Evolutionary conservation across 2,113 vertebrate species (phyloP), one percentile per base, ranked within the genome.

Genomic region (Cromileptes altivelis): DNA sequence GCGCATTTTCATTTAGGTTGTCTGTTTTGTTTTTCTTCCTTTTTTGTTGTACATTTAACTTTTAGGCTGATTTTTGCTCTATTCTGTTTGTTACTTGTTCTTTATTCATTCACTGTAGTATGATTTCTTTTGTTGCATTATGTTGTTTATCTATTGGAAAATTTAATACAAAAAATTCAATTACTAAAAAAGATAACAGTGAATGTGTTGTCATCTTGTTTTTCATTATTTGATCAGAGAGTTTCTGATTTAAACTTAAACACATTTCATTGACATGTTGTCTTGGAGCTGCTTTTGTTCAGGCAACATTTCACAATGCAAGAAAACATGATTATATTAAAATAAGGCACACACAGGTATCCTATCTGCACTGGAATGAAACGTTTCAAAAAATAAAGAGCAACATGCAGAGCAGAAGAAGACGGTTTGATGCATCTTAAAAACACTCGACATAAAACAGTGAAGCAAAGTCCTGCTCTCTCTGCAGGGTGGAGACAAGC

Each of bases 401-500:
- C 56, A 17, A 21, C 58, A 40, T 25, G 27, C 21, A 45, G 4
- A 40, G 55, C n/a, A 37, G 56, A 47, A 10, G 65, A 33, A 25
- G n/a, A 57, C 10, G 10, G 33, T 56, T 62, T 27, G 25, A 2
- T 18, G 25, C 60, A 40, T 68, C 19, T 27, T 9, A n/a, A 52
- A 68, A 57, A 55, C 27, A 52, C 45, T 68, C 12, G 25, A 13
- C 30, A 52, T 53, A 71, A 82, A 74, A n/a, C 49, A 63, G 2
- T 75, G 40, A 25, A 17, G 62, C 60, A 18, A 60, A 61, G 58
- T 75, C 33, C 45, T 33, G 40, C 45, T 52, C 27, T 23, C 27
- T 42, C 56, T 25, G 72, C 61, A 73, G 84, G 56, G 71, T 40
- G 17, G 52, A 70, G 70, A 80, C 74, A 70, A 63, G 85, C 85